Base-by-base conservation (phyloP, 2,888 invertebrate species). In the Tiliacea citrago region DNA sequence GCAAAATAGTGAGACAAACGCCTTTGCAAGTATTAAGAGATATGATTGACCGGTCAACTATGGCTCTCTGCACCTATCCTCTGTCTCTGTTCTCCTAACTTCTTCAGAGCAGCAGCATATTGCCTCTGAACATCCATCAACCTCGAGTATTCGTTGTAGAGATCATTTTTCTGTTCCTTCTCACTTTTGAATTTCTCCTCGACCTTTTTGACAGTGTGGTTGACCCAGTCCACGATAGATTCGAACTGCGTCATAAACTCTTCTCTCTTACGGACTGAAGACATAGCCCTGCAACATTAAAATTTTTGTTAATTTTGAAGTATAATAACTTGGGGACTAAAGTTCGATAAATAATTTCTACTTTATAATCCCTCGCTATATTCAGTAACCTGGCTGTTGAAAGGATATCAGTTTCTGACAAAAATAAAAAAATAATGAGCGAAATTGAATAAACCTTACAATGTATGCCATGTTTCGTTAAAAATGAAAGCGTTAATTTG, bases 231-330 rank as follows among this genome's bases (percentile, higher is more conserved):
- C 5, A 99, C 98, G 90, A 99, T 99, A 24, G 97, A 97, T 91
- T 99, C 98, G 90, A 99, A 98, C 93, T 99, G 99, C 76, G 98
- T 97, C 90, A 99, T 97, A 92, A 99, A 99, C 91, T 99, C 98
- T 89, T 99, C 98, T 87, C 98, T 98, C 45, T 98, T 98, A 83
- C 97, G 97, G 9, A 97, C 95, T 16, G 98, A 98, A 62, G 98
- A 97, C 98, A 99, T 98, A 3, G 99, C 99, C 92, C 98, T 98
- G 90, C 91, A 90, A 84, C 8, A 65, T 57, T 9, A 58, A 66
- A 24, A 3, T 57, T 6, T 21, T 49, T 18, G 18, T 77, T 53
- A 45, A 8, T n/a, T 66, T 65, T 65, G 9, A n/a, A 12, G 13
- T 21, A 35, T 9, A 16, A 35, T 0, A 10, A n/a, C 35, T 35